A percentile compares a stretch with the other conserved stretches of the same genome.
These are phyloP conservation scores for Pediacus dermestoides DNA, from an alignment of 2,888 invertebrate genomes.

Conservation along the genomic window DNA sequence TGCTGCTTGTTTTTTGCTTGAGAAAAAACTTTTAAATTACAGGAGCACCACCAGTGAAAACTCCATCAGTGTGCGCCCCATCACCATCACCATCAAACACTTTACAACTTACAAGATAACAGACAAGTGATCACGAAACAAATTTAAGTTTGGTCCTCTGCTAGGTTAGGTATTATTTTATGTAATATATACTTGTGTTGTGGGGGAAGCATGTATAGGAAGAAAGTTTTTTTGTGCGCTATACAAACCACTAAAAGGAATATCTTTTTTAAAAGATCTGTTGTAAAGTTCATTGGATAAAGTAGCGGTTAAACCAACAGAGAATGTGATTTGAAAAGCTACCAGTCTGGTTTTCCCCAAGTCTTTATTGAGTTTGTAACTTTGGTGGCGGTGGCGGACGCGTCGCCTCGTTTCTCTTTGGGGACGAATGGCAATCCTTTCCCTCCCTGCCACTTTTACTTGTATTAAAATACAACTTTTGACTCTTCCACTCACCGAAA, in stretches of 20 bases:
- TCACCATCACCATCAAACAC: no score
- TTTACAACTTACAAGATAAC: no score
- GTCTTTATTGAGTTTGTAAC: slow-evolving; percentile 32
- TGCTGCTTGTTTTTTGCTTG: no score
- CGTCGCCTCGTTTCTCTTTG: no score
- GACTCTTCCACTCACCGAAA: neutral
- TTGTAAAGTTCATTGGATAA: slow-evolving; percentile 20
- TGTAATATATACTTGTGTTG: no score
- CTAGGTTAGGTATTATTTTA: neutral
- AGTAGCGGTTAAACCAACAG: slow-evolving; percentile 19
- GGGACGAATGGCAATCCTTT: slow-evolving; percentile 10
- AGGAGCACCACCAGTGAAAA: no score
- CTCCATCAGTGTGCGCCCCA: no score
- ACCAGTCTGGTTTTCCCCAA: slow-evolving; percentile 23
- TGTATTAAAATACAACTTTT: slow-evolving; percentile 17
- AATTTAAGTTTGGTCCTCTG: neutral
- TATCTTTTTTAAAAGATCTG: slow-evolving; percentile 12
- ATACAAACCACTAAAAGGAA: neutral
- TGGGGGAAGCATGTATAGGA: neutral
- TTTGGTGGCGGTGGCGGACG: slow-evolving; percentile 1
- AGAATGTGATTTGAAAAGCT: slow-evolving; percentile 32
- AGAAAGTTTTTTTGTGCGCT: neutral
- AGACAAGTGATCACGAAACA: no score
- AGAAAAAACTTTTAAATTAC: no score
- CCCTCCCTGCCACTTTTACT: slow-evolving; percentile 11